Evolutionary conservation across 64 coral and sea anemone species (phyloP).

Genomic region (Montipora capricornis): DNA sequence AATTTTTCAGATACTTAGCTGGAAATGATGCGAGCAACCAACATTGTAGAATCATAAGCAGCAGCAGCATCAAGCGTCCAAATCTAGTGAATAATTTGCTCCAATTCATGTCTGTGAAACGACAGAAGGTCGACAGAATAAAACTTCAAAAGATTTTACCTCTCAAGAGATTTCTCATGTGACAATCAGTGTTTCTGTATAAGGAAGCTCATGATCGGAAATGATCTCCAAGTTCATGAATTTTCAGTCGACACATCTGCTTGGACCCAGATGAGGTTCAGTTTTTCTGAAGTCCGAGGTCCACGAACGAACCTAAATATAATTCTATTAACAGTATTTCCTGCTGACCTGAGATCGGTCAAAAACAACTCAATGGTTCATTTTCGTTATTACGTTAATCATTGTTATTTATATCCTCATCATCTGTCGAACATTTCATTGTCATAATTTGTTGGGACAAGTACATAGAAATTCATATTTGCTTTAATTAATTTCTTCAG

Average conservation of each 20-base stretch:
- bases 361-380: background rate
- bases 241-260: background rate
- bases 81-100: background rate
- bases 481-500: no score
- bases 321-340: background rate
- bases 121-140: background rate
- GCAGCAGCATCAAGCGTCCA: background rate
- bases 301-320: background rate
- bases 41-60: conserved; percentile 4
- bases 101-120: background rate
- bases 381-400: background rate
- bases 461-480: no score
- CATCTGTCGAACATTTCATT: no score
- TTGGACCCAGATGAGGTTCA: background rate
- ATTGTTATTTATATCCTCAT: background rate
- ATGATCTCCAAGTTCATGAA: background rate
- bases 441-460: no score
- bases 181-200: background rate
- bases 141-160: background rate
- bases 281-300: background rate
- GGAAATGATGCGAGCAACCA: background rate
- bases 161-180: background rate
- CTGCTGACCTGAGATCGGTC: background rate
- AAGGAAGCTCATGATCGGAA: background rate
- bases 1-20: background rate